Evolutionary conservation across 2,113 vertebrate genomes (phyloP).

Genomic region (Callaeas wilsoni): DNA sequence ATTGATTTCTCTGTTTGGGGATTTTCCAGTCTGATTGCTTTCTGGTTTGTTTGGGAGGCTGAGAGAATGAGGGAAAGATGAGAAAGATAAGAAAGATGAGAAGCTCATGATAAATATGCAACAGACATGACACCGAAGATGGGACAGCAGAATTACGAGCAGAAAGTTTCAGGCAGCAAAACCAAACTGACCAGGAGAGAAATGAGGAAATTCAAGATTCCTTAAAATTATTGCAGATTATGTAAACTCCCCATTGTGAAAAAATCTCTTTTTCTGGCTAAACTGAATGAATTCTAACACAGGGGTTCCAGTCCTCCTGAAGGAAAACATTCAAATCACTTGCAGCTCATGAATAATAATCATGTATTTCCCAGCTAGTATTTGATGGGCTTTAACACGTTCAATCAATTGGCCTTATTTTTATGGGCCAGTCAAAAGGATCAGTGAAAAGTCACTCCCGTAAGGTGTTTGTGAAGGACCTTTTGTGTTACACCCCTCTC

Average conservation of each 20-base stretch:
- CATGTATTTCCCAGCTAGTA: neutral
- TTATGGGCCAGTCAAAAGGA: neutral
- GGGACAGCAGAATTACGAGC: neutral
- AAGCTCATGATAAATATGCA: neutral
- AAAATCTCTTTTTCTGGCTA: neutral
- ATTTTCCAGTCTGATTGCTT: neutral
- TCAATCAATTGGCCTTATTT: neutral
- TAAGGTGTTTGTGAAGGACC: neutral
- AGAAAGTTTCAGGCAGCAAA: neutral
- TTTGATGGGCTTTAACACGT: neutral
- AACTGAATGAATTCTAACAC: neutral
- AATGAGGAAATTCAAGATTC: neutral
- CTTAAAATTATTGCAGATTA: neutral
- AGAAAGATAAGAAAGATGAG: neutral
- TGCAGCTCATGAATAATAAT: neutral
- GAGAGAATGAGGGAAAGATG: neutral
- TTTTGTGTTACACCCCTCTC: neutral
- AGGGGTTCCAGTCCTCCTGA: neutral
- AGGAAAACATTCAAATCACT: neutral
- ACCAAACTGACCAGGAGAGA: neutral
- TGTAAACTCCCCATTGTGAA: neutral
- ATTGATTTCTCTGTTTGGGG: slow-evolving; percentile 58
- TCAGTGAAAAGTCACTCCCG: neutral
- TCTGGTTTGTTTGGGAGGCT: neutral
- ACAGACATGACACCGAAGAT: neutral